These are phyloP conservation scores for Copsychus sechellarum DNA, from an alignment of 2,113 vertebrate species.

Conservation along the genomic window DNA sequence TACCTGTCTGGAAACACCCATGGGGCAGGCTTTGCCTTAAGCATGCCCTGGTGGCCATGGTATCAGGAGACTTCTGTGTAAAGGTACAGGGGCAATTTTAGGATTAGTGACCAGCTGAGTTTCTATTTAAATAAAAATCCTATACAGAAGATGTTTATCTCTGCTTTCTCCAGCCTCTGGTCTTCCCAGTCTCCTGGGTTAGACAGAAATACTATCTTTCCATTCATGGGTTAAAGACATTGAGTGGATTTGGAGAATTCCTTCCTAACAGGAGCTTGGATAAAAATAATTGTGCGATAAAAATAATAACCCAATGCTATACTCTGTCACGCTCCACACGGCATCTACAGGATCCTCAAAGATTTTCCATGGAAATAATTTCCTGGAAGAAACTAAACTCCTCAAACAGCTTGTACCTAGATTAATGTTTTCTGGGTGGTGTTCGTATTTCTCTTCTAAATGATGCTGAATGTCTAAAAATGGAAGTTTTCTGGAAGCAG, in stretches of 20 bases:
- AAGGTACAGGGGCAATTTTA: neutral
- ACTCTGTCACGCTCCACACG: neutral
- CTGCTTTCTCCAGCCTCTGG: neutral
- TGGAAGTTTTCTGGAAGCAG: neutral
- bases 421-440: neutral
- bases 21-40: neutral
- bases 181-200: neutral
- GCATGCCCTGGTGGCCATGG: neutral
- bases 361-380: constrained; percentile 12
- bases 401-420: neutral
- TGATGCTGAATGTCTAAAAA: neutral
- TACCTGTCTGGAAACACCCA: neutral
- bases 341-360: neutral
- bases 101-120: neutral
- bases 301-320: neutral
- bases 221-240: neutral
- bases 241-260: constrained; percentile 20
- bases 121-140: neutral
- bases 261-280: neutral
- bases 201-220: neutral
- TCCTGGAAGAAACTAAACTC: neutral
- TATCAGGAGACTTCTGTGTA: neutral
- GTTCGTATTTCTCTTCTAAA: neutral
- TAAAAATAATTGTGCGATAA: constrained; percentile 47
- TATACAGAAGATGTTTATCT: neutral